Conservation (phyloP, 2,113 vertebrate species). For the Nothoprocta pentlandii region DNA sequence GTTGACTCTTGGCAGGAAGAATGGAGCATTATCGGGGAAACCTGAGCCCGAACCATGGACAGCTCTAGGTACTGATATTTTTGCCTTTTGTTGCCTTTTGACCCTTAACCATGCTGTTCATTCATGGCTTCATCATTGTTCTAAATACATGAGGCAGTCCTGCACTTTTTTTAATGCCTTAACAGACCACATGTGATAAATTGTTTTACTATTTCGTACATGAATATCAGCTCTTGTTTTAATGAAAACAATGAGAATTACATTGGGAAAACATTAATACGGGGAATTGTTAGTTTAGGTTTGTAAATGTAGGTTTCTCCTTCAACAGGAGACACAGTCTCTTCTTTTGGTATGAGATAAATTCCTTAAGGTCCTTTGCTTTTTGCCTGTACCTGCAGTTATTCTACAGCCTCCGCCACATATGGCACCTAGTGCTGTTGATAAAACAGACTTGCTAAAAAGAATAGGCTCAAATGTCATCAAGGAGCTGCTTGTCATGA, state of each 20-base stretch:
- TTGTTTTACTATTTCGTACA: background rate
- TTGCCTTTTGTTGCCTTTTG: background rate
- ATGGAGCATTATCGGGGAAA: fast-evolving
- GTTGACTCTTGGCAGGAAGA: background rate
- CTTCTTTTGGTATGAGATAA: background rate
- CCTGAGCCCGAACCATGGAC: background rate
- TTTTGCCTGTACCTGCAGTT: background rate
- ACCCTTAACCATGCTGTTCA: background rate
- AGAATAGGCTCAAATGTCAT: background rate
- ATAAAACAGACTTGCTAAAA: background rate
- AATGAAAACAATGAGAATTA: conserved; percentile 17
- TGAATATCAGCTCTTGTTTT: background rate
- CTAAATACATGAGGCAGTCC: background rate
- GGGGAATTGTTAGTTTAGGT: background rate
- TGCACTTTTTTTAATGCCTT: background rate
- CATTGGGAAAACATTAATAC: background rate
- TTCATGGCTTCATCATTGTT: background rate
- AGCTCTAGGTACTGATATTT: background rate
- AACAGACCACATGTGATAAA: background rate
- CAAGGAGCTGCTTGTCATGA: background rate
- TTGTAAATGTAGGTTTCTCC: background rate
- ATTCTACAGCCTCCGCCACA: background rate
- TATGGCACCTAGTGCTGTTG: background rate
- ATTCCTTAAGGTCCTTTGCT: background rate
- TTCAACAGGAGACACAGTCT: background rate